Percentiles rank a stretch among this genome's conserved stretches.
Conservation (phyloP, 2,113 vertebrate genomes). For the Pimephales promelas region DNA sequence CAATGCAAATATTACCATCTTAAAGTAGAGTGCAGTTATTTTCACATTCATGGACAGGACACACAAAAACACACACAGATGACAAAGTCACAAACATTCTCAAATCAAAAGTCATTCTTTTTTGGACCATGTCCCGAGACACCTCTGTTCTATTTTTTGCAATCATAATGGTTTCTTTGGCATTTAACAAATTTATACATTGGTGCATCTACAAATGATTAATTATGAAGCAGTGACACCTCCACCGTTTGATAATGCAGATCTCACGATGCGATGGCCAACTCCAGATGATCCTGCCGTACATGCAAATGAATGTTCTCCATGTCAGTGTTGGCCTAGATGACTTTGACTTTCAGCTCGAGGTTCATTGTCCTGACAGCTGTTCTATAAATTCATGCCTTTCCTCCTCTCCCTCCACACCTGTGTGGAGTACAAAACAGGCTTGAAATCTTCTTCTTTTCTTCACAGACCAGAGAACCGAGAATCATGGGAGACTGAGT, state of each 20-base stretch:
- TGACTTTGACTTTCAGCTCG: constrained; percentile 28
- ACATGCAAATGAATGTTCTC: constrained; percentile 4
- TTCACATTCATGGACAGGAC: neutral
- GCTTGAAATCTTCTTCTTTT: constrained; percentile 13
- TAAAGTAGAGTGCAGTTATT: neutral
- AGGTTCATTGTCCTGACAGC: constrained; percentile 23
- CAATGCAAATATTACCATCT: neutral
- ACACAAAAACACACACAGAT: neutral
- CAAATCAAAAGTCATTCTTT: neutral
- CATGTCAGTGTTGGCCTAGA: neutral
- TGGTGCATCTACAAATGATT: constrained; percentile 5
- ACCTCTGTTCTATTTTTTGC: constrained; percentile 12
- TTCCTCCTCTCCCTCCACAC: neutral
- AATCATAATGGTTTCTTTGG: constrained; percentile 4
- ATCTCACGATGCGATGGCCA: neutral
- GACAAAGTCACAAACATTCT: constrained; percentile 25
- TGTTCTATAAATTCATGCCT: neutral
- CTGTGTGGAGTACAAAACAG: neutral
- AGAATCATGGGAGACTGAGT: constrained; percentile 18
- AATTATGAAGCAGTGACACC: constrained; percentile 22
- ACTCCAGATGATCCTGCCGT: constrained; percentile 8
- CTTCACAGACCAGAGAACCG: neutral
- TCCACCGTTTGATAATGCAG: constrained; percentile 3
- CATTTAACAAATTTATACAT: constrained; percentile 1
- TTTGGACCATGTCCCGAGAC: constrained; percentile 18